These are phyloP conservation scores for Ceriagrion tenellum DNA, from an alignment of 2,888 invertebrate species.

Conservation along the genomic window DNA sequence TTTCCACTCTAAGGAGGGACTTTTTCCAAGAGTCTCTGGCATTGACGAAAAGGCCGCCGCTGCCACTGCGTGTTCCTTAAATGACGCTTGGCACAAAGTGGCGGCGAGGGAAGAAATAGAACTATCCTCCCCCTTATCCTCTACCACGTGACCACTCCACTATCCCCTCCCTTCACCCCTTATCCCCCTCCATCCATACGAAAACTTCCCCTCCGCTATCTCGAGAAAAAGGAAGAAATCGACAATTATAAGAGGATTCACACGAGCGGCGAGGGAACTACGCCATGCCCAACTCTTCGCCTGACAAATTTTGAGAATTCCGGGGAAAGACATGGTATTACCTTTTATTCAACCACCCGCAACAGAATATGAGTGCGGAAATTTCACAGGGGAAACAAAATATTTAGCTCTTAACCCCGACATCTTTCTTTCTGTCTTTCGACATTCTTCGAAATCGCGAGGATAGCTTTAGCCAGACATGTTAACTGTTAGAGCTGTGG, in stretches of 20 bases:
- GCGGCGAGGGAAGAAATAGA: constrained; percentile 62
- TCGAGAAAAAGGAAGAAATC: background rate
- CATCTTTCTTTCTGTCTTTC: no score
- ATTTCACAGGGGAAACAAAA: no score
- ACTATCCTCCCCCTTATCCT: background rate
- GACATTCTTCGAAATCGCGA: no score
- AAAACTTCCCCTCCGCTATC: background rate
- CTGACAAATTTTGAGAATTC: no score
- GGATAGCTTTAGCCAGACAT: no score
- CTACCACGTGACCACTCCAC: background rate
- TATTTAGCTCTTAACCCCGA: no score
- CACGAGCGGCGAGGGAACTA: background rate
- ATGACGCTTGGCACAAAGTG: constrained; percentile 67
- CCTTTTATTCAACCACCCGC: no score
- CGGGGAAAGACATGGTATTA: no score
- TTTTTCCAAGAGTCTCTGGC: constrained; percentile 64
- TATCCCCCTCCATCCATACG: background rate
- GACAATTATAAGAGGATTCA: background rate
- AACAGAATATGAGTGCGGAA: no score
- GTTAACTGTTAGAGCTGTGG: no score
- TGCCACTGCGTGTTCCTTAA: constrained; percentile 58
- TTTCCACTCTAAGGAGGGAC: constrained; percentile 64
- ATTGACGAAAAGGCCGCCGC: constrained; percentile 62
- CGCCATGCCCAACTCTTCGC: no score
- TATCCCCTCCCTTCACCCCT: background rate